Evolutionary conservation across 1,140 invertebrate species (phyloP).

Genomic region (Episyrphus balteatus): DNA sequence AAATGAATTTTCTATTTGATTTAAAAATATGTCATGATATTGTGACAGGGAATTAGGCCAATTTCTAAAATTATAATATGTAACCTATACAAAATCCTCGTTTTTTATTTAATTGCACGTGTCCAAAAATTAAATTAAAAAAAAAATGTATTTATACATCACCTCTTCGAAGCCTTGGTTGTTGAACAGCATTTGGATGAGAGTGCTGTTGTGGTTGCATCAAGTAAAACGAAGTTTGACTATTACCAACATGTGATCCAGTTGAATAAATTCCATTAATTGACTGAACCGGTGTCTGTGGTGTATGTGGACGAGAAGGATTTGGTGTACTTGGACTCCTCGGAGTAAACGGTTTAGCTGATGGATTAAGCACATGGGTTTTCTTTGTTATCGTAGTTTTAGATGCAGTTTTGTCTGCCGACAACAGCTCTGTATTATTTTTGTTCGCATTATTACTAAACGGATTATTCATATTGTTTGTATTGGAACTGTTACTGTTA

Average conservation of each 20-base stretch:
- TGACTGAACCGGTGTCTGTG: constrained; percentile 59
- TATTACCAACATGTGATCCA: constrained; percentile 16
- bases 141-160: neutral
- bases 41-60: too few species aligned
- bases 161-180: constrained; percentile 23
- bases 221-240: constrained; percentile 33
- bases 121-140: too few species aligned
- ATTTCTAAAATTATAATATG: too few species aligned
- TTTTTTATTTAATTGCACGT: too few species aligned
- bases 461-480: constrained; percentile 3
- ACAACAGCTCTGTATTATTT: neutral
- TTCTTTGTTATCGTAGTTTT: constrained; percentile 39
- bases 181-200: constrained; percentile 37
- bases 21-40: too few species aligned
- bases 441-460: constrained; percentile 4
- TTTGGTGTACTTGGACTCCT: constrained; percentile 52
- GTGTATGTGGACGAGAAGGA: constrained; percentile 64
- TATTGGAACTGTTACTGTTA: neutral
- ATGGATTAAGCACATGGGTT: constrained; percentile 54
- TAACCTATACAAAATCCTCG: too few species aligned
- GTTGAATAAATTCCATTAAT: constrained; percentile 31
- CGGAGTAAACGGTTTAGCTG: constrained; percentile 75
- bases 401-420: constrained; percentile 37
- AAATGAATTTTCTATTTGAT: too few species aligned
- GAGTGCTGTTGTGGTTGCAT: constrained; percentile 41